These are phyloP conservation scores for Heliothis peltigera DNA, from an alignment of 2,888 invertebrate species.

Conservation along the genomic window DNA sequence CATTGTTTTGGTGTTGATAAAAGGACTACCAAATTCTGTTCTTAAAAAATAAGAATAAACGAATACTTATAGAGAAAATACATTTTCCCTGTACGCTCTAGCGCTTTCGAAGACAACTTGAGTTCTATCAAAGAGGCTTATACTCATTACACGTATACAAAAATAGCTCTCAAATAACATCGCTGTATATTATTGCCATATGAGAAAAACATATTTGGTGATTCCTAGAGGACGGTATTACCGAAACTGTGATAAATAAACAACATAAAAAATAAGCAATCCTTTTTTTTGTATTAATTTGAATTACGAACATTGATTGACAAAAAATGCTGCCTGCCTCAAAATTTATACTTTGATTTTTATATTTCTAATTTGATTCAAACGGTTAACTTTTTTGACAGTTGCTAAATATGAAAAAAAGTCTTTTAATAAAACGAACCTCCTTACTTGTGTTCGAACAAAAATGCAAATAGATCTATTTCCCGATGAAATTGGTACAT, in stretches of 20 bases:
- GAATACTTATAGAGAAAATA: not conserved
- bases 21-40: too few species aligned
- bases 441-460: constrained; percentile 3
- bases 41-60: not conserved
- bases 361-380: too few species aligned
- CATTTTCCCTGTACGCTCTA: not conserved
- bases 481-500: constrained; percentile 44
- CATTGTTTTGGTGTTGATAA: too few species aligned
- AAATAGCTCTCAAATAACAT: constrained; percentile 13
- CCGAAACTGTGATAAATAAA: not conserved
- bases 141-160: constrained; percentile 12
- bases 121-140: constrained; percentile 24
- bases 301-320: too few species aligned
- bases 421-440: too few species aligned
- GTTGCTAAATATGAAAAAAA: too few species aligned
- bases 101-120: not conserved
- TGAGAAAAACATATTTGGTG: not conserved
- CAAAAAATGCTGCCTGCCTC: too few species aligned
- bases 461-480: constrained; percentile 45
- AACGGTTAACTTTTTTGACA: too few species aligned
- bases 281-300: not conserved
- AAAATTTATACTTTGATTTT: too few species aligned
- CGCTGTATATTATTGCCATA: constrained; percentile 3
- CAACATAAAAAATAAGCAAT: not conserved
- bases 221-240: not conserved